Evolutionary conservation across 2,888 invertebrate genomes (phyloP), one percentile per base, ranked within the genome.

Genomic region (Epirrita christyi): DNA sequence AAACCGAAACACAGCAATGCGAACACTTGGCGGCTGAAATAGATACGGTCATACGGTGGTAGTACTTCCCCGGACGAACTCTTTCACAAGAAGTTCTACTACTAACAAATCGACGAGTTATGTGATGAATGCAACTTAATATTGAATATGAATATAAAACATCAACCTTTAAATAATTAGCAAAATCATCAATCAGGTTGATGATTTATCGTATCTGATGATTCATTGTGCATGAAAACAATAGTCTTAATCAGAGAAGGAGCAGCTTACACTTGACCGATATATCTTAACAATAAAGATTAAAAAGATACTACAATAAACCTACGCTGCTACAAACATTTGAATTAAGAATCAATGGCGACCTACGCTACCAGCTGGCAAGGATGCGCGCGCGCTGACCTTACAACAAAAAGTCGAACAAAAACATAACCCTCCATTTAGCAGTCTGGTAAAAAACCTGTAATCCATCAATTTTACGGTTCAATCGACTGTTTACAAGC

Each of bases 381-480:
- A 63, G 66, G 64, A 66, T 63, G 57, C 53, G 43, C 40, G 34
- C 36, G 7, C 52, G 38, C 48, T 52, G 63, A 65, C 61, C 62
- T 63, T 42, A 51, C 55, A 54, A 32, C 38, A 53, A 45, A 62
- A 53, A 54, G 28, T n/a, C 13, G 27, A 45, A 64, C 51, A 67
- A 65, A 65, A 55, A 55, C 54, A n/a, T 55, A 58, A 53, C 53
- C 58, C 58, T 58, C 53, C 48, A 44, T 53, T 48, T 48, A 57
- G 48, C 29, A 43, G 51, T 27, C 48, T 13, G n/a, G 36, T 13
- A 58, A 58, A 59, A 59, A 65, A 68, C 53, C 44, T 14, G 59
- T 53, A 57, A 56, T 64, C 57, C 59, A 67, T 68, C 62, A 63
- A 64, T 68, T 65, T 64, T 56, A 65, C 67, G 70, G 59, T 54